Base-by-base conservation (phyloP, 1,140 invertebrate species). In the Tetraneura akinire region DNA sequence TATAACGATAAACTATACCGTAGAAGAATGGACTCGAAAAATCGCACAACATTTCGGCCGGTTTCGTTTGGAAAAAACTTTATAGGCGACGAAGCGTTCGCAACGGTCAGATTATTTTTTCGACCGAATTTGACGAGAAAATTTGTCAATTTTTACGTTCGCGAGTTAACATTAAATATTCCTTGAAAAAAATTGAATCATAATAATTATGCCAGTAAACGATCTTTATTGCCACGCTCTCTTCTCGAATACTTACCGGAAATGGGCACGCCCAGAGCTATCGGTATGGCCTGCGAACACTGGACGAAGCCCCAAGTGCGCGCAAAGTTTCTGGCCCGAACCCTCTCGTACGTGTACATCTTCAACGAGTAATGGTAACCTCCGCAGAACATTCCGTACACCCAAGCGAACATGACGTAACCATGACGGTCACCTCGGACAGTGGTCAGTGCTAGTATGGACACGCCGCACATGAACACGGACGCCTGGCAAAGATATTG, bases 271-370 rank as follows among this genome's bases (percentile, higher is more conserved):
- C 94, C 94, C 64, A 94, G 89, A 3, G 93, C 90, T n/a, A 94
- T 91, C 13, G 94, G 93, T 83, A 96, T 90, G 1, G 92, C 92
- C 84, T 95, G 94, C 5, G 92, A 93, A 83, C 91, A 94, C 85
- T 94, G 93, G n/a, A 96, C 91, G 85, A 94, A 96, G 66, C 93
- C 92, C 94, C 94, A 96, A 0, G 94, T 94, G 80, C 93, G 88
- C 0, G 93, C 92, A 85, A 96, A 96, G 85, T 96, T 93, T 80
- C 93, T 88, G 0, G 93, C 93, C 53, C 93, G 87, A 11, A 95
- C 93, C 82, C 92, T 88, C 85, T 96, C 93, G 84, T 95, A 94
- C 0, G 92, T 93, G 86, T 94, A 94, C 90, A 95, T 93, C 85
- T 95, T 95, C 37, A 96, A 87, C 16, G 93, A 92, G 84, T 95